These are phyloP conservation scores for Lepidocolaptes lacrymiger DNA, from an alignment of 2,797 vertebrate genomes.

Conservation along the genomic window DNA sequence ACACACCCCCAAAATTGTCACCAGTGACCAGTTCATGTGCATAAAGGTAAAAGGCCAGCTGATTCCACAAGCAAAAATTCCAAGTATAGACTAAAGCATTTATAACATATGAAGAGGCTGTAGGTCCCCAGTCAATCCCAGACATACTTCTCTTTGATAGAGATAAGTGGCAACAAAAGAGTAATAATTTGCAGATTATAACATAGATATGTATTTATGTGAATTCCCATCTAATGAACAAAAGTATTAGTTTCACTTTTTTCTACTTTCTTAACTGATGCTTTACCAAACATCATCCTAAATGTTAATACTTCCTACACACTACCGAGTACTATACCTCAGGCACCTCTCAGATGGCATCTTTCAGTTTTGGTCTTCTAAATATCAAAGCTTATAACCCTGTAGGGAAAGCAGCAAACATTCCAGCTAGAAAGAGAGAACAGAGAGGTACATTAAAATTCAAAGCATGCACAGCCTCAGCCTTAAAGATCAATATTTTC, in stretches of 20 bases:
- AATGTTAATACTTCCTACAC: background rate
- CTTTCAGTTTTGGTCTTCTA: constrained; percentile 73
- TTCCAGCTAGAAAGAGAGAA: constrained; percentile 73
- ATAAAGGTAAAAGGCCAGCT: background rate
- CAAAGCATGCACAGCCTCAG: background rate
- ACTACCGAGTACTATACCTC: constrained; percentile 80
- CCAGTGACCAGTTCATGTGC: background rate
- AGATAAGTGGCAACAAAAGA: background rate
- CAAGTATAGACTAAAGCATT: background rate
- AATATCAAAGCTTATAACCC: constrained; percentile 63
- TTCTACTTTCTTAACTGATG: background rate
- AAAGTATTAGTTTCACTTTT: background rate
- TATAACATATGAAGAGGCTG: background rate
- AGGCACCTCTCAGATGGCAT: constrained; percentile 93
- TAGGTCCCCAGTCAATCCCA: background rate
- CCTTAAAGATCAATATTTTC: constrained; percentile 24
- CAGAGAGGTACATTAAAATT: constrained; percentile 45
- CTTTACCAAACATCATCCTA: constrained; percentile 23
- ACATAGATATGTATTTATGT: background rate
- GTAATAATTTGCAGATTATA: background rate
- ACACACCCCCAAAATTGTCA: background rate
- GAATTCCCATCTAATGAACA: background rate
- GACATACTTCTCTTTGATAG: background rate
- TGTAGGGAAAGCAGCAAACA: constrained; percentile 49
- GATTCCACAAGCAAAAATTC: background rate